Conservation (phyloP, 2,797 vertebrate genomes). For the Falco rusticolus region DNA sequence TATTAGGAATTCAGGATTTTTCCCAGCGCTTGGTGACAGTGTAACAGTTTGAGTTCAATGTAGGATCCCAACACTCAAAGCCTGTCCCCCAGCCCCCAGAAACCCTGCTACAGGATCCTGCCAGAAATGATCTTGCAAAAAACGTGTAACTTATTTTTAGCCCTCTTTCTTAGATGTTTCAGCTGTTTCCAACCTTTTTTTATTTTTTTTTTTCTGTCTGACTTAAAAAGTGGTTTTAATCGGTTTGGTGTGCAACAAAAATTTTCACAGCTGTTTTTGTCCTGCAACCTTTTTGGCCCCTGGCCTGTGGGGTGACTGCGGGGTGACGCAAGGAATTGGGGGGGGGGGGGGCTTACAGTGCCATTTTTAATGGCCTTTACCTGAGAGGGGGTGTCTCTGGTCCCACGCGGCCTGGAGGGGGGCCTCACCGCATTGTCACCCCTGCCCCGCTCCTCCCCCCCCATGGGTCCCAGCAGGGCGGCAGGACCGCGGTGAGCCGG, state of each 20-base stretch:
- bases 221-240: background rate
- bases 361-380: background rate
- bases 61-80: background rate
- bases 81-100: background rate
- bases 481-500: background rate
- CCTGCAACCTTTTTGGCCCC: background rate
- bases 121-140: background rate
- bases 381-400: background rate
- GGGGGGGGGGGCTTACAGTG: background rate
- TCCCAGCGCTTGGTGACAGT: background rate
- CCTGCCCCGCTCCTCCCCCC: background rate
- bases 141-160: background rate
- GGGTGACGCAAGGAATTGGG: background rate
- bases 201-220: background rate
- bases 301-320: background rate
- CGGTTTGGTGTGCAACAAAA: background rate
- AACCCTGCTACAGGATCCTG: background rate
- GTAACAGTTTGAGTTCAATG: background rate
- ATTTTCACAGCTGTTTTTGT: background rate
- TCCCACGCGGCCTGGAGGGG: background rate
- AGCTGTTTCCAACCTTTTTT: background rate
- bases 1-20: slow-evolving; percentile 5
- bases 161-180: background rate
- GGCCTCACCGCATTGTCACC: too few relatives aligned
- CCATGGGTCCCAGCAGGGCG: background rate